Evolutionary conservation across 1,140 invertebrate species (phyloP), one percentile per base, ranked within the genome.

Genomic region (Linepithema humile): DNA sequence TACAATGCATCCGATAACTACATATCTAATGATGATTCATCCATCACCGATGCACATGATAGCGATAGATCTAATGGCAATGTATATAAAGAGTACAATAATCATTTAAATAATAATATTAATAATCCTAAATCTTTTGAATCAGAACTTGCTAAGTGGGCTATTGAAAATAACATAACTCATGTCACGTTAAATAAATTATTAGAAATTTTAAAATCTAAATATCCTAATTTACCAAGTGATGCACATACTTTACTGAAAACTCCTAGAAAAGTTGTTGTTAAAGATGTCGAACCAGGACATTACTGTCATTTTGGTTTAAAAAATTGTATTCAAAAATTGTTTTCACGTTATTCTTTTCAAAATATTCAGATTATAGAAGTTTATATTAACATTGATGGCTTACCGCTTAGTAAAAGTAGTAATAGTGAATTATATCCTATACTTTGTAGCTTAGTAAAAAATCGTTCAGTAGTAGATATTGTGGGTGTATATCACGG

Each of bases 281-380:
- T 43, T 43, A 10, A 65, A 15, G 6, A 15, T 17, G 20, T 65
- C 23, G 9, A 20, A 65, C 20, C 62, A 65, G 62, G 62, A 43
- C 20, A 43, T 26, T 65, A 65, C 4, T 65, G 15, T 43, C 38
- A 65, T 43, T 65, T 65, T 20, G 38, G 32, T 20, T 6, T 64
- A 40, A 4, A 10, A 23, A 65, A 65, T 15, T 65, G 35, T 17
- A 65, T 65, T 9, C 3, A 65, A 65, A 43, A 9, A 65, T 20
- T 65, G 23, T 40, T 65, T 43, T 45, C 62, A 10, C 62, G 62
- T 4, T 65, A 26, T 65, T 65, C n/a, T 65, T 40, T 43, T 65
- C 38, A 40, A 40, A 40, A 65, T 65, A 7, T 23, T 3, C n/a
- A 65, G 7, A 12, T 9, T 65, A 43, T 65, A 43, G 7, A 65